Percentiles rank a stretch among this genome's conserved stretches.
phyloP scores from a whole-genome alignment of 2,888 invertebrate species.

The Anoncus sp. region DNA sequence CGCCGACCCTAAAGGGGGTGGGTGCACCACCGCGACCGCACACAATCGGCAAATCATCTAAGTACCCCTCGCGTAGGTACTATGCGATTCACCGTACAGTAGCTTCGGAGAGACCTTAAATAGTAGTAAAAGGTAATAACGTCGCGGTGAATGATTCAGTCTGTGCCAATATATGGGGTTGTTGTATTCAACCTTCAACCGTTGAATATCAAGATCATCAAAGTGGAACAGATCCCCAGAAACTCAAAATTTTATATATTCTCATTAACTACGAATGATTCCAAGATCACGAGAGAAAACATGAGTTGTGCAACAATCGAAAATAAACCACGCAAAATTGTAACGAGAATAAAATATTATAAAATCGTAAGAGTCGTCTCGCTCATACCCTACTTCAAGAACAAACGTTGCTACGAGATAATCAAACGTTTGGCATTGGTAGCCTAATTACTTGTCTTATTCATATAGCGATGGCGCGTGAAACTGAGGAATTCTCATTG shows the following conservation, averaged over 20 bases:
- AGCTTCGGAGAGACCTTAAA: slow-evolving; percentile 23
- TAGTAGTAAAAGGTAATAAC: slow-evolving; percentile 28
- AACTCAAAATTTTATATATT: no score
- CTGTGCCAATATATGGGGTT: no score
- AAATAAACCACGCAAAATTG: neutral
- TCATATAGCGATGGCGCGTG: slow-evolving; percentile 15
- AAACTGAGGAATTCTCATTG: slow-evolving; percentile 38
- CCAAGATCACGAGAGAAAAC: neutral
- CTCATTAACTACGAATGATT: slow-evolving; percentile 2
- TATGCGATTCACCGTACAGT: slow-evolving; percentile 36
- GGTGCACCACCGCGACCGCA: slow-evolving; percentile 43
- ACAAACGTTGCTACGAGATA: slow-evolving; percentile 16
- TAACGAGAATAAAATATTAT: neutral
- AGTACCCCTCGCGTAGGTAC: slow-evolving; percentile 31
- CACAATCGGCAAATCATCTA: slow-evolving; percentile 59
- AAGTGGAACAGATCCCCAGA: no score
- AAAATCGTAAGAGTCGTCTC: slow-evolving; percentile 20
- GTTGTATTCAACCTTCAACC: no score
- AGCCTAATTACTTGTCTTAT: slow-evolving; percentile 31
- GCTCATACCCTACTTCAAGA: neutral
- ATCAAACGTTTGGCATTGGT: slow-evolving; percentile 35
- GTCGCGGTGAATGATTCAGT: slow-evolving; percentile 32
- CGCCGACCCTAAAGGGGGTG: slow-evolving; percentile 32
- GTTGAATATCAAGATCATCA: no score
- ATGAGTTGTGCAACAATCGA: neutral